These are phyloP conservation scores for Acronicta aceris DNA, from an alignment of 2,888 invertebrate species.

Conservation along the genomic window DNA sequence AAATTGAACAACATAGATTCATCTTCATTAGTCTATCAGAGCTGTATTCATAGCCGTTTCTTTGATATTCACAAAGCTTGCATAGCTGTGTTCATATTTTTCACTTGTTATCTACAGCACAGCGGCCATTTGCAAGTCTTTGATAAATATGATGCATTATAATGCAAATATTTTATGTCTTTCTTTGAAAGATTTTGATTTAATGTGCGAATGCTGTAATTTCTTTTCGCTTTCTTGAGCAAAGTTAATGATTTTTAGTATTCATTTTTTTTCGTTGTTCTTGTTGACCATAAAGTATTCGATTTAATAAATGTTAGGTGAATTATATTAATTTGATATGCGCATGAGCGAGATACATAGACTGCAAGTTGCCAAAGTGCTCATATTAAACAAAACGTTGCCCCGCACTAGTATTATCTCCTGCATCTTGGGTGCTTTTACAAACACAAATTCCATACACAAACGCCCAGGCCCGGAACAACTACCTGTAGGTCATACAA, in stretches of 20 bases:
- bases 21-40: slow-evolving; percentile 31
- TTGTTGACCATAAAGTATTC: background rate
- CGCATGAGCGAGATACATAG: too few species aligned
- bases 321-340: too few species aligned
- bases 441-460: too few species aligned
- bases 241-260: background rate
- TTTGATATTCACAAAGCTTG: slow-evolving; percentile 21
- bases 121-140: slow-evolving; percentile 12
- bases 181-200: slow-evolving; percentile 5
- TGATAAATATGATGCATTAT: slow-evolving; percentile 12
- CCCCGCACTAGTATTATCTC: too few species aligned
- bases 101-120: slow-evolving; percentile 20
- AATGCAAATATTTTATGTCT: slow-evolving; percentile 9
- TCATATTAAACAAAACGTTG: too few species aligned
- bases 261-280: too few species aligned
- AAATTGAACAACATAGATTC: slow-evolving; percentile 18
- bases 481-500: too few species aligned
- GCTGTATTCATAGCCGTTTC: slow-evolving; percentile 21
- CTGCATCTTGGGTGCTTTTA: too few species aligned
- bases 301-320: background rate
- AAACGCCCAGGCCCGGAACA: too few species aligned
- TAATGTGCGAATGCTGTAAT: background rate
- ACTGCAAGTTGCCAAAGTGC: too few species aligned
- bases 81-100: slow-evolving; percentile 13
- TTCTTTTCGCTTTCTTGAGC: background rate